Evolutionary conservation across 1,140 invertebrate genomes (phyloP), one percentile per base, ranked within the genome.

Genomic region (Propsilocerus akamusi): DNA sequence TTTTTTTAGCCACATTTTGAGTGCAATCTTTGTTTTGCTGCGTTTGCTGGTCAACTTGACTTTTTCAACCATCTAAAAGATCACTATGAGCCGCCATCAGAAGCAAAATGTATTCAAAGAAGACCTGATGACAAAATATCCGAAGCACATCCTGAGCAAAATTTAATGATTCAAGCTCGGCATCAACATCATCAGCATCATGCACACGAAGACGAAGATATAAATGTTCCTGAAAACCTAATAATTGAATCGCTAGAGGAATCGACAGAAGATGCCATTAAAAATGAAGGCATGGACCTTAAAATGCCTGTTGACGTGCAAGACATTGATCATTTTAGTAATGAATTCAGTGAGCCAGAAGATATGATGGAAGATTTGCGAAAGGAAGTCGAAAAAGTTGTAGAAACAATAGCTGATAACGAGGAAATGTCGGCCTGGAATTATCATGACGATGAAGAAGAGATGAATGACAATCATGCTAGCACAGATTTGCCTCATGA

Each of bases 361-460:
- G 84, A 86, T 63, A 71, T 87, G 59, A 83, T 86, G 74, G 84
- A 82, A 59, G 84, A 83, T 52, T 83, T 84, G 52, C 70, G 81
- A 51, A 76, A 76, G 56, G 72, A 78, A 30, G 78, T 80, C 25
- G 69, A 72, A 11, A 71, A 65, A 47, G 68, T 66, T 17, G 34
- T 41, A 22, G 34, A 41, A 41, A 41, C 34, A 2, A 41, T 41
- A 20, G 34, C 12, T 20, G 34, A 41, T 41, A 17, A 14, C 11
- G 34, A 41, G n/a, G n/a, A n/a, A n/a, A 41, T 41, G 34, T 41
- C n/a, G 17, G 5, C 34, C 34, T 41, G 34, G 34, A 41, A 41
- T 41, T 41, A 41, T 41, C 34, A 41, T 20, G 34, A n/a, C n/a
- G n/a, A 20, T 2, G 17, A 14, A 20, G 34, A 41, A 6, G 34